These are phyloP conservation scores for Cyclina sinensis DNA, from an alignment of 1,140 invertebrate genomes.

Conservation along the genomic window DNA sequence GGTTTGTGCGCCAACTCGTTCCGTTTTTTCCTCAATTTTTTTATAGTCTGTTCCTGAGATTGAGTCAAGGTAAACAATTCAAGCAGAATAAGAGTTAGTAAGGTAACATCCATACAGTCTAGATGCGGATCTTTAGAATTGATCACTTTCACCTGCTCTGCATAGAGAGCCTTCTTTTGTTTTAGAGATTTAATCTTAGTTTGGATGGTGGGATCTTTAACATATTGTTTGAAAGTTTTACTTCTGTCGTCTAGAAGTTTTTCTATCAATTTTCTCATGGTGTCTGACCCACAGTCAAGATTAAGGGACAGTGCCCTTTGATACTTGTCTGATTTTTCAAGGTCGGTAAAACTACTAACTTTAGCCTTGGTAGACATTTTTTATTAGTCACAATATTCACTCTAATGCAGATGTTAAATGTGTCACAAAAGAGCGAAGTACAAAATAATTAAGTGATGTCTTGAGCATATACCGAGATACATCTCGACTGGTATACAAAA, in stretches of 20 bases:
- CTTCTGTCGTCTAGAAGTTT: neutral
- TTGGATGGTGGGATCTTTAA: neutral
- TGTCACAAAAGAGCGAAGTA: no score
- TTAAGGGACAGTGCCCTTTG: neutral
- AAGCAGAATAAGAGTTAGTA: neutral
- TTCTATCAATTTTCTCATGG: neutral
- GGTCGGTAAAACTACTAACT: neutral
- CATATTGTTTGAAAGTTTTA: neutral
- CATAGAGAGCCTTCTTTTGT: neutral
- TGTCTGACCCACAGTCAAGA: conserved; percentile 10
- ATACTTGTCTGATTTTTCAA: neutral
- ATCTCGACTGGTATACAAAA: no score
- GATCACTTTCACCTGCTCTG: neutral
- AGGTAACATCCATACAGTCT: neutral
- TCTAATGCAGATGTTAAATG: no score
- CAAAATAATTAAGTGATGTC: no score
- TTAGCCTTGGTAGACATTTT: neutral
- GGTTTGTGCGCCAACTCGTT: conserved; percentile 1
- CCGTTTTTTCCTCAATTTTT: neutral
- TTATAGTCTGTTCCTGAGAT: neutral
- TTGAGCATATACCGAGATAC: no score
- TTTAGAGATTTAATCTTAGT: neutral
- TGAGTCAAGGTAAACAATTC: neutral
- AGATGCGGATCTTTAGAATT: neutral
- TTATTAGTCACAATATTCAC: no score